A percentile compares a stretch with the other conserved stretches of the same genome.
phyloP scores from a whole-genome alignment of 1,140 invertebrate species.

The Dinoponera quadriceps region DNA sequence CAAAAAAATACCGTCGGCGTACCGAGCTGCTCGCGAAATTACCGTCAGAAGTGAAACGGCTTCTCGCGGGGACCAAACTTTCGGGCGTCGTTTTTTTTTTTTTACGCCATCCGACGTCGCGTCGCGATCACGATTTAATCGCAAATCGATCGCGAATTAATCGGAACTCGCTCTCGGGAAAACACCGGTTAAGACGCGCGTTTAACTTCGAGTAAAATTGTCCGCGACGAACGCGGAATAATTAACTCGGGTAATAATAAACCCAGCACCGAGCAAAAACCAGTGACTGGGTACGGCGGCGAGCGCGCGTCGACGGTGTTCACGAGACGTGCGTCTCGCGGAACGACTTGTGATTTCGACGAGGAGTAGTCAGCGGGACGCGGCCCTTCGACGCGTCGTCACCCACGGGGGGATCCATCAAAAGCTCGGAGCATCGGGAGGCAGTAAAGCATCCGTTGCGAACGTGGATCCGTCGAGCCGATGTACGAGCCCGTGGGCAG shows the following conservation, averaged over 20 bases:
- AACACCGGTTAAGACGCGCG: too few relatives aligned
- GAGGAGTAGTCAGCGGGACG: conserved; percentile 29
- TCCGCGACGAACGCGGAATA: background rate
- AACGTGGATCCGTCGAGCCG: conserved; percentile 62
- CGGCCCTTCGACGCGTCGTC: conserved; percentile 36
- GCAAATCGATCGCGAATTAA: background rate
- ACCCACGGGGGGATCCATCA: conserved; percentile 68
- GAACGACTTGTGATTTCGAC: conserved; percentile 2
- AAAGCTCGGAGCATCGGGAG: conserved; percentile 60
- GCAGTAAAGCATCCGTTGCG: conserved; percentile 77
- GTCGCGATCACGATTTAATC: conserved; percentile 62
- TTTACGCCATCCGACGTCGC: conserved; percentile 43
- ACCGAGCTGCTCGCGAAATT: conserved; percentile 52
- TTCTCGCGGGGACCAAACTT: background rate
- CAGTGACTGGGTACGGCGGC: too few relatives aligned
- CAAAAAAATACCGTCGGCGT: conserved; percentile 63
- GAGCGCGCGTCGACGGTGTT: background rate
- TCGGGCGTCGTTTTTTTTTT: background rate
- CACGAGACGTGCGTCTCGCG: background rate
- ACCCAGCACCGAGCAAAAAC: too few relatives aligned
- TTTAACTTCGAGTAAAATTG: conserved; percentile 6
- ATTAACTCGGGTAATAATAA: too few relatives aligned
- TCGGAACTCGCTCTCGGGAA: too few relatives aligned
- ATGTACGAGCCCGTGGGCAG: conserved; percentile 57
- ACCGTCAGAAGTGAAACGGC: conserved; percentile 32